These are phyloP conservation scores for Crocodylus rhombifer DNA, from an alignment of 2,797 vertebrate species.

Conservation along the genomic window DNA sequence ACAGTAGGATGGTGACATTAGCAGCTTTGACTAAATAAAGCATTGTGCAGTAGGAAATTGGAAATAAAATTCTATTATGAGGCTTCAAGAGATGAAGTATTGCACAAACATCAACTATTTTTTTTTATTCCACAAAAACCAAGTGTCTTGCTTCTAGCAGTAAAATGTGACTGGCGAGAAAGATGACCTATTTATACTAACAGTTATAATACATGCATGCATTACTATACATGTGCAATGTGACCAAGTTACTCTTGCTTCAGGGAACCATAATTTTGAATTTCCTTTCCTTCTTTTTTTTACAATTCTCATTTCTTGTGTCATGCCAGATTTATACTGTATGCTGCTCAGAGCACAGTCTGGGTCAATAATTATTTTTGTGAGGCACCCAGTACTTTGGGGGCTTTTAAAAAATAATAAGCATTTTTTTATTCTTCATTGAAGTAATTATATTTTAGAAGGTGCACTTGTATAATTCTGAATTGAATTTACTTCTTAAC, in stretches of 20 bases:
- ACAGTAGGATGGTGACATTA: neutral
- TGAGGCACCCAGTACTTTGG: conserved; percentile 15
- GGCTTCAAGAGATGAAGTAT: neutral
- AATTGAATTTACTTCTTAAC: conserved; percentile 42
- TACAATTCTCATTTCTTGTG: neutral
- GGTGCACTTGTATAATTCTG: neutral
- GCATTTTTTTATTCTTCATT: conserved; percentile 42
- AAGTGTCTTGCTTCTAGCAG: conserved; percentile 6
- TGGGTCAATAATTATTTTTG: neutral
- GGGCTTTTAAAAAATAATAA: conserved; percentile 31
- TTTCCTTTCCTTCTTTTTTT: neutral
- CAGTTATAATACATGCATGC: neutral
- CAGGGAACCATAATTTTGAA: neutral
- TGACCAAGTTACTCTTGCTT: neutral
- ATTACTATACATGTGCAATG: neutral
- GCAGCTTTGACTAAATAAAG: neutral
- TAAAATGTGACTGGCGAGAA: conserved; percentile 2
- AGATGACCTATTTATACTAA: neutral
- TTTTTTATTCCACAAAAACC: neutral
- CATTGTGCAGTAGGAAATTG: neutral
- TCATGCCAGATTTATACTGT: neutral
- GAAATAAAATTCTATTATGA: neutral
- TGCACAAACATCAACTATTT: neutral
- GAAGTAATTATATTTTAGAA: conserved; percentile 50
- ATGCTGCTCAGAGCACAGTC: conserved; percentile 17